Evolutionary conservation across 2,797 vertebrate genomes (phyloP), one percentile per base, ranked within the genome.

Genomic region (Huso huso): DNA sequence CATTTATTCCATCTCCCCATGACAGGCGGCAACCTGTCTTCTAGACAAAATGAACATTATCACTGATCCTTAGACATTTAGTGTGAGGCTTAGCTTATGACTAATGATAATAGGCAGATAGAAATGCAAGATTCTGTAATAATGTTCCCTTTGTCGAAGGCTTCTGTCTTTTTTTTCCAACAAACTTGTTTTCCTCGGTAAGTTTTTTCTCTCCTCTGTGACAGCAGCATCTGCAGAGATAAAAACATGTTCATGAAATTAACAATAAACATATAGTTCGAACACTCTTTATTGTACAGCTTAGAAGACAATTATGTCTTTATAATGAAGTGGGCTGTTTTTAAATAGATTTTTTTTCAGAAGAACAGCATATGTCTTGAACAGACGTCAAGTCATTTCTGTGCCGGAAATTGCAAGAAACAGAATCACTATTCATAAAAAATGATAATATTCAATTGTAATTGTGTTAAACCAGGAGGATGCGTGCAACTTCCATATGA

Each of bases 21-120:
- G 94, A 95, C 94, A 94, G 92, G 92, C 90, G 86, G 92, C 94
- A 94, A 94, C 93, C 93, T 95, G 93, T 96, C 93, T 94, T 92
- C 92, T 87, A 91, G 88, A 93, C 92, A 91, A 89, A 91, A 92
- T 91, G 92, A 94, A 95, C 94, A 96, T 96, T 95, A 98, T 94
- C 92, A 91, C 88, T 92, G 90, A 92, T 96, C 93, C 92, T 88
- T 89, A 91, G 93, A 94, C 90, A 86, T 91, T 92, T 90, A 88
- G 91, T 89, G 87, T 84, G 84, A 84, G 88, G 88, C 88, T 89
- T 86, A 90, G 90, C 91, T 89, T 87, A 92, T 92, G 92, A 94
- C 89, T 90, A 93, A 93, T 89, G 90, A 86, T 91, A 88, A 91
- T 91, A 91, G 91, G 90, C 91, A 88, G 88, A 85, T 89, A 89